Evolutionary conservation across 2,888 invertebrate species (phyloP), one percentile per base, ranked within the genome.

Genomic region (Miltochrista miniata): DNA sequence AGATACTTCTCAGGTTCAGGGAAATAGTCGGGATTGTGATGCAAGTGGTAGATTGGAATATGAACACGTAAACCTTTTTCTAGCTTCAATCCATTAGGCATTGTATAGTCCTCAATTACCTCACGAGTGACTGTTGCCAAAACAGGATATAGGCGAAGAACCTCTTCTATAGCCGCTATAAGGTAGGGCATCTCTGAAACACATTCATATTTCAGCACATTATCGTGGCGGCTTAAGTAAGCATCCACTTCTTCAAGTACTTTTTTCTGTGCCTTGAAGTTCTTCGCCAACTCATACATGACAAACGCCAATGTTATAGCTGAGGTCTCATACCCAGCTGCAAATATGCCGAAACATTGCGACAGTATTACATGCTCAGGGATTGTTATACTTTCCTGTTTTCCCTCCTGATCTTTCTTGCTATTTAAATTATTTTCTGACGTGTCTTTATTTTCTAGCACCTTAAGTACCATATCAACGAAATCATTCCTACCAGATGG

Each of bases 331-430:
- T 67, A 85, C 0, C 84, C 85, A 10, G 79, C 85, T 0, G 67
- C 74, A 30, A 85, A 86, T 34, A 94, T 92, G 0, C 90, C 61
- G 8, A 92, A 79, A 0, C 92, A 87, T 47, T 93, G 93, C 0
- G 92, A 87, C 0, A 87, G 81, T 13, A 93, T 56, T 39, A 93
- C 70, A 1, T 90, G 78, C 8, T 90, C 64, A 0, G 81, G 78
- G 0, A 92, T 61, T 3, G 74, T 62, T 2, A 83, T 30, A 1
- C 54, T 11, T 13, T 71, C 44, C 29, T 65, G 18, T 24, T 24
- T 75, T 18, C 72, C 64, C 0, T 53, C 58, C 0, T 45, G 61
- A 1, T 59, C 67, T 5, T 51, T 55, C 18, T 68, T 70, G 8
- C 56, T 43, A 31, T 76, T 76, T 0, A 31, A 60, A 0, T 81